Evolutionary conservation across 2,888 invertebrate species (phyloP).

Genomic region (Agriopis aurantiaria): DNA sequence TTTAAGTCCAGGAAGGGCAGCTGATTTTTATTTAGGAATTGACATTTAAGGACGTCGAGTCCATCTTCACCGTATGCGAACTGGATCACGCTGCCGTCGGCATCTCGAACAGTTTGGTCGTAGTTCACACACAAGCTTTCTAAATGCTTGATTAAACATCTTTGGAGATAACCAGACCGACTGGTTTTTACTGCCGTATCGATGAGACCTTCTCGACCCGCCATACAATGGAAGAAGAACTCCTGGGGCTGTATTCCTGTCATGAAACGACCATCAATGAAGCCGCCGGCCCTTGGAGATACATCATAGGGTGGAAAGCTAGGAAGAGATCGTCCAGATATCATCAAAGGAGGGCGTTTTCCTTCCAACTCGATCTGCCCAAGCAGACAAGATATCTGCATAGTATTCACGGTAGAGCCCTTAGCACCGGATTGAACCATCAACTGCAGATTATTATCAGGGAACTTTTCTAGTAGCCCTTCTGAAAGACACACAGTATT

Average conservation of each 20-base stretch:
- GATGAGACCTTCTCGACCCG: constrained; percentile 99
- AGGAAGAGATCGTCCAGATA: constrained; percentile 96
- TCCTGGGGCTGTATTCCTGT: constrained; percentile 99
- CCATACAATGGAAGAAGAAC: constrained; percentile 99
- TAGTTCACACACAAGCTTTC: constrained; percentile 97
- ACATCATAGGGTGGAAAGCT: constrained; percentile 96
- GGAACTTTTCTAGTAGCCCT: constrained; percentile 95
- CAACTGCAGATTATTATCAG: constrained; percentile 97
- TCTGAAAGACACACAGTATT: constrained; percentile 94
- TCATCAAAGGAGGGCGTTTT: constrained; percentile 97
- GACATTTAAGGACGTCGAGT: constrained; percentile 94
- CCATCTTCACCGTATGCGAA: constrained; percentile 98
- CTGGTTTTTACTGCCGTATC: constrained; percentile 99
- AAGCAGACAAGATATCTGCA: constrained; percentile 98
- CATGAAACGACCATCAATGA: constrained; percentile 98
- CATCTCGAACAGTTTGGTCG: constrained; percentile 98
- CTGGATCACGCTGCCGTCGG: constrained; percentile 97
- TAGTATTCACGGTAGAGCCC: constrained; percentile 98
- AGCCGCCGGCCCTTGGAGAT: constrained; percentile 97
- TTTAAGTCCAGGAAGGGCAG: constrained; percentile 95
- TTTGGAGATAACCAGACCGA: constrained; percentile 98
- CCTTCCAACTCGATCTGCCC: constrained; percentile 99
- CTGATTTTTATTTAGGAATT: constrained; percentile 92
- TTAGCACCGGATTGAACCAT: constrained; percentile 99
- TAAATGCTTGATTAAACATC: constrained; percentile 98